phyloP scores from a whole-genome alignment of 2,888 invertebrate species.

The Tetheella fluctuosa region DNA sequence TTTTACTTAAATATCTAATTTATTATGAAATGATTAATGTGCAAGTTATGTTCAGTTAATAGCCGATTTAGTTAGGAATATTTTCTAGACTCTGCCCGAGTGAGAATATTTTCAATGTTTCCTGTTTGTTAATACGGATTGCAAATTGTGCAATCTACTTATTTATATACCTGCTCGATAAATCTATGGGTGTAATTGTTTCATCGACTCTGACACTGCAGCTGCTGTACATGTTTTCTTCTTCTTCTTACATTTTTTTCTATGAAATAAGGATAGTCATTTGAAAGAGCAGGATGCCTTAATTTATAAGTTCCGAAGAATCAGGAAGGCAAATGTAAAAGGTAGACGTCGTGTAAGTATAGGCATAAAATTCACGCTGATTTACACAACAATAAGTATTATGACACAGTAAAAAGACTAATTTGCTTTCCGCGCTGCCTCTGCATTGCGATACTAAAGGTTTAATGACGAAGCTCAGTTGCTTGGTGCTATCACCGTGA shows the following conservation, averaged over 20 bases:
- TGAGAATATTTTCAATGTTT: too few relatives aligned
- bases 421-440: conserved; percentile 23
- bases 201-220: too few relatives aligned
- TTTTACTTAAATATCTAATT: neutral
- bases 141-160: too few relatives aligned
- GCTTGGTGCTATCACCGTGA: conserved; percentile 25
- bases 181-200: neutral
- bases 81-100: too few relatives aligned
- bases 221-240: too few relatives aligned
- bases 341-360: neutral
- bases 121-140: too few relatives aligned
- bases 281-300: too few relatives aligned
- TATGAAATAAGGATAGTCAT: too few relatives aligned
- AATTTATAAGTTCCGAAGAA: neutral
- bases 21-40: neutral
- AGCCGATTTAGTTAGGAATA: too few relatives aligned
- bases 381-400: conserved; percentile 32
- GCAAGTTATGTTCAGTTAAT: too few relatives aligned
- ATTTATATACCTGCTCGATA: too few relatives aligned
- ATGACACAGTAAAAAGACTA: conserved; percentile 24
- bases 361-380: conserved; percentile 12
- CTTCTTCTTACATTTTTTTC: too few relatives aligned
- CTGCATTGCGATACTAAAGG: conserved; percentile 27
- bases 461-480: conserved; percentile 15
- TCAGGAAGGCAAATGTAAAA: neutral